Conservation (phyloP, 2,113 vertebrate genomes). For the Pomatostomus ruficeps region DNA sequence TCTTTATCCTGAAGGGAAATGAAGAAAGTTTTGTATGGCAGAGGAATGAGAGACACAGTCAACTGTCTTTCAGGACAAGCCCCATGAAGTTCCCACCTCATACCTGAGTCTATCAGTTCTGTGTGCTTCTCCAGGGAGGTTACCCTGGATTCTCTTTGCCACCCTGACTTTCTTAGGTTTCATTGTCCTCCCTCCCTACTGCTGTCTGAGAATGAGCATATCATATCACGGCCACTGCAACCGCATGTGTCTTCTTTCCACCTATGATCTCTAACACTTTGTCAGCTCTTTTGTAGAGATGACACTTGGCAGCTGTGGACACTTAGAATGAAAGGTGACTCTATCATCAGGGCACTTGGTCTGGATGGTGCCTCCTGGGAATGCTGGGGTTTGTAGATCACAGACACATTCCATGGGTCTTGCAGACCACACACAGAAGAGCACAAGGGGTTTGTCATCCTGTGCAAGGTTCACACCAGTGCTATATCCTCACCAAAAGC, state of each 20-base stretch:
- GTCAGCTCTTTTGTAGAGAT: not conserved
- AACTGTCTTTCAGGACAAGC: not conserved
- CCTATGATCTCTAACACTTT: not conserved
- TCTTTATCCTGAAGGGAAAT: not conserved
- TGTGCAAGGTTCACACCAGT: not conserved
- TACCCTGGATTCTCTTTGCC: not conserved
- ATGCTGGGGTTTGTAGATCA: not conserved
- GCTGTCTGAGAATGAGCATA: rapidly evolving
- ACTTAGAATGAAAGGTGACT: not conserved
- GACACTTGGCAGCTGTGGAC: not conserved
- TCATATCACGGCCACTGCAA: not conserved
- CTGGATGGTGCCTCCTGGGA: not conserved
- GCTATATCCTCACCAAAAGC: not conserved
- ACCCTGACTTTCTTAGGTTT: not conserved
- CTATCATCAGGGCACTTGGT: not conserved
- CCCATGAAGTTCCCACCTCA: rapidly evolving
- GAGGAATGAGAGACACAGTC: not conserved
- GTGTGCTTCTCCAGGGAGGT: not conserved
- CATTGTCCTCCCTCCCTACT: not conserved
- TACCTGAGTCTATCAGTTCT: not conserved
- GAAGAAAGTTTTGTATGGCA: not conserved
- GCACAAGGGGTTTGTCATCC: not conserved
- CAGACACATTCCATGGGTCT: rapidly evolving
- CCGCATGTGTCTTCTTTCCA: not conserved
- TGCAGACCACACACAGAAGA: not conserved